Evolutionary conservation across 2,113 vertebrate species (phyloP), one percentile per base, ranked within the genome.

Genomic region (Bufo gargarizans): DNA sequence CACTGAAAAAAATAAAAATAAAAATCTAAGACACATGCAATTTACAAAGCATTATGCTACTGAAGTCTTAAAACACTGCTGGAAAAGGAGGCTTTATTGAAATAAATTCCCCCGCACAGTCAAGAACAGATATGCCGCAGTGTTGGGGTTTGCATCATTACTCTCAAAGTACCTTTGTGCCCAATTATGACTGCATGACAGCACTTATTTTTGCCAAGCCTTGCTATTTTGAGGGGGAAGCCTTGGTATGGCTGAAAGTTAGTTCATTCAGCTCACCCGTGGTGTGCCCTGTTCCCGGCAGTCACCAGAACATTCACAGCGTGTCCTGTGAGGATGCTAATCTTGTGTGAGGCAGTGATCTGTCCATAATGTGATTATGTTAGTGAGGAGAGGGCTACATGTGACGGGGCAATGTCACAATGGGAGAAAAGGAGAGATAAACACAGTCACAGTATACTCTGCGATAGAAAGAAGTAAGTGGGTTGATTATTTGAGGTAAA

Each of bases 331-430:
- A 76, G 72, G 72, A 76, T 76, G 72, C 10, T 76, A 76, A 76
- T 76, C 72, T 76, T 76, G 45, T 76, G 47, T 50, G 47, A 76
- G 45, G 72, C 72, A 76, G 16, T 76, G 72, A 76, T 47, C 72
- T 76, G 72, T 76, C 45, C 72, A 76, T 76, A 76, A 76, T 76
- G 72, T 76, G 72, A 76, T 76, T 76, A 76, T 76, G 72, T 50
- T 76, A 50, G 45, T 76, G 72, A 76, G 72, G 45, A 76, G 45
- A 76, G 45, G 47, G 6, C 72, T 72, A 6, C 72, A 76, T 76
- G 72, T 76, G 72, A 76, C 72, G 50, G 72, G 72, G 50, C 72
- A 50, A 76, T 74, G 71, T 49, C 71, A 17, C 43, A 47, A 74
- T 76, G 72, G 4, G 47, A 76, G 43, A 76, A 20, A 3, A 76